Evolutionary conservation across 35 echinoderm and acorn worm genomes (phyloP).

Genomic region (Heliocidaris erythrogramma): DNA sequence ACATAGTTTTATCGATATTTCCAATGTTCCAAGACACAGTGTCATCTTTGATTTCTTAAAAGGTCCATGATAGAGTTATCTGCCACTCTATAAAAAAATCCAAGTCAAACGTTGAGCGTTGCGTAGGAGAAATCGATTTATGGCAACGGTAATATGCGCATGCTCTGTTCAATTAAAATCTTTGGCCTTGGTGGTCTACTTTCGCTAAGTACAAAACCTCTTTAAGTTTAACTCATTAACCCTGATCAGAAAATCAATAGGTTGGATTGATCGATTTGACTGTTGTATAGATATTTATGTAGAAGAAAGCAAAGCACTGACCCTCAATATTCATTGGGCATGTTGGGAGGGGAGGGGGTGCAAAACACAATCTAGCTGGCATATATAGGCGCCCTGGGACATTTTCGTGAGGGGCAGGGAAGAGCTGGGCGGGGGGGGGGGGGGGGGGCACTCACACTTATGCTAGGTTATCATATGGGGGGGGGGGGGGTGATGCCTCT

Average conservation of each 20-base stretch:
- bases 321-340: too few species aligned
- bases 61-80: not conserved
- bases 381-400: too few species aligned
- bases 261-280: not conserved
- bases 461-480: too few species aligned
- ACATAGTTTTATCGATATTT: not conserved
- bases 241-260: not conserved
- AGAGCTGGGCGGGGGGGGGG: too few species aligned
- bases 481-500: too few species aligned
- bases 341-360: too few species aligned
- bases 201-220: not conserved
- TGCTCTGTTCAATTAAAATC: not conserved
- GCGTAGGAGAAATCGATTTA: not conserved
- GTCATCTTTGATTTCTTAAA: not conserved
- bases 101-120: not conserved
- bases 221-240: not conserved
- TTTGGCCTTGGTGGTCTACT: not conserved
- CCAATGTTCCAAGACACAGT: not conserved
- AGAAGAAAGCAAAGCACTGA: too few species aligned
- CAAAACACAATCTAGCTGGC: too few species aligned
- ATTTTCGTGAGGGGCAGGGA: too few species aligned
- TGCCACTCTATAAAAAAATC: not conserved
- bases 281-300: not conserved
- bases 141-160: not conserved
- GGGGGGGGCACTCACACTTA: too few species aligned